Percentiles rank a stretch among this genome's conserved stretches.
These are phyloP conservation scores for Chaenogobius annularis DNA, from an alignment of 2,113 vertebrate species.

Conservation along the genomic window DNA sequence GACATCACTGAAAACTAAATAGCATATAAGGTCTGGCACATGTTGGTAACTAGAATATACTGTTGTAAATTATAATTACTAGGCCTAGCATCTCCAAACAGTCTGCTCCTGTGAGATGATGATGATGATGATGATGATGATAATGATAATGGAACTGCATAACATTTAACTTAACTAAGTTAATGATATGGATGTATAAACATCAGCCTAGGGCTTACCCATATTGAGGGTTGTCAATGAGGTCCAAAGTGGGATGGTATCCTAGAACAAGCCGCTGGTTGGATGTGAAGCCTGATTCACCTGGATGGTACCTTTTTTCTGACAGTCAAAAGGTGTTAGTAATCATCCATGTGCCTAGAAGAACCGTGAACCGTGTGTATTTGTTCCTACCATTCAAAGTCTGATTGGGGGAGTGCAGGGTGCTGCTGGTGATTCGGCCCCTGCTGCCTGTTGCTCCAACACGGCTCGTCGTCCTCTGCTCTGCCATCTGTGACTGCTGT, in stretches of 20 bases:
- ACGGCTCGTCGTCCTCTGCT: conserved; percentile 33
- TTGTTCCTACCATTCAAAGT: conserved; percentile 24
- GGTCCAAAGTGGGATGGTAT: conserved; percentile 52
- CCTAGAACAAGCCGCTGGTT: conserved; percentile 56
- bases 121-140: not conserved
- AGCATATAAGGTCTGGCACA: not conserved
- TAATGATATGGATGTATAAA: not conserved
- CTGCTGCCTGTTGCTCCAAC: conserved; percentile 29
- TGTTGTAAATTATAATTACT: not conserved
- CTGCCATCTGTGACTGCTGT: conserved; percentile 57
- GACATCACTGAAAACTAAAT: not conserved
- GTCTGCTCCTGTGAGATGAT: not conserved
- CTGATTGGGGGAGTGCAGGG: conserved; percentile 29
- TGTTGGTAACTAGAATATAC: not conserved
- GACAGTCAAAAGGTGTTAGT: conserved; percentile 10
- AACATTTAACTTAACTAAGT: not conserved
- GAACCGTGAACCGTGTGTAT: not conserved
- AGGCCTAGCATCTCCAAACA: too few relatives aligned
- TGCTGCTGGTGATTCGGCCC: conserved; percentile 21
- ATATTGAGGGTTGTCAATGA: conserved; percentile 52
- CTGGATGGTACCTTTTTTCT: conserved; percentile 14
- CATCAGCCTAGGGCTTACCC: conserved; percentile 46
- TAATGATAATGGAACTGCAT: not conserved
- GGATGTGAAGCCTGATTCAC: conserved; percentile 43
- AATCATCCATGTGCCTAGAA: not conserved